These are phyloP conservation scores for Netelia inedita DNA, from an alignment of 2,888 invertebrate genomes.

Conservation along the genomic window DNA sequence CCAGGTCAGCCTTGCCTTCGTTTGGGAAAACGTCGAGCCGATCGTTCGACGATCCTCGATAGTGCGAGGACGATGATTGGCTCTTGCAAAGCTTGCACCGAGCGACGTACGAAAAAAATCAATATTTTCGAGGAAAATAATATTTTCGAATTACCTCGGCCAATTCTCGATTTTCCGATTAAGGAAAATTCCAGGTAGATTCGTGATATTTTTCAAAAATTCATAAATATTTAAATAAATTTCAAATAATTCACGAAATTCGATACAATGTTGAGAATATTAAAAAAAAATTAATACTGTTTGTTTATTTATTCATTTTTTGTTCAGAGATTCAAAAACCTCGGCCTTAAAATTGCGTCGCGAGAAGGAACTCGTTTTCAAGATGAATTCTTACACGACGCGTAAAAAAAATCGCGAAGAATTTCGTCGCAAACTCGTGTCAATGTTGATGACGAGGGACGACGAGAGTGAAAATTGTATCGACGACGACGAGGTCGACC, in stretches of 20 bases:
- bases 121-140: slow-evolving; percentile 40
- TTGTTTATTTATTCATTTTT: background rate
- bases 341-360: slow-evolving; percentile 63
- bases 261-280: background rate
- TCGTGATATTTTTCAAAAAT: background rate
- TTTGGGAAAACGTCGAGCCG: slow-evolving; percentile 38
- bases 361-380: slow-evolving; percentile 71
- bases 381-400: slow-evolving; percentile 88
- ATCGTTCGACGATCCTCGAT: background rate
- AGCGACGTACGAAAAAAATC: slow-evolving; percentile 28
- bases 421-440: slow-evolving; percentile 92
- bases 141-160: slow-evolving; percentile 42
- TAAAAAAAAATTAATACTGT: too few relatives aligned
- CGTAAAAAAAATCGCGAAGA: slow-evolving; percentile 92
- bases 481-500: slow-evolving; percentile 78
- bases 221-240: background rate
- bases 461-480: slow-evolving; percentile 85
- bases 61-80: slow-evolving; percentile 28
- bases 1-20: slow-evolving; percentile 10
- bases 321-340: slow-evolving; percentile 59
- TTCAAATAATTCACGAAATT: background rate
- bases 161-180: slow-evolving; percentile 40
- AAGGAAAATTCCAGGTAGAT: slow-evolving; percentile 39
- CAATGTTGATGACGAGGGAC: slow-evolving; percentile 87
- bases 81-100: slow-evolving; percentile 52